phyloP scores from a whole-genome alignment of 2,113 vertebrate species.

The Equus quagga region DNA sequence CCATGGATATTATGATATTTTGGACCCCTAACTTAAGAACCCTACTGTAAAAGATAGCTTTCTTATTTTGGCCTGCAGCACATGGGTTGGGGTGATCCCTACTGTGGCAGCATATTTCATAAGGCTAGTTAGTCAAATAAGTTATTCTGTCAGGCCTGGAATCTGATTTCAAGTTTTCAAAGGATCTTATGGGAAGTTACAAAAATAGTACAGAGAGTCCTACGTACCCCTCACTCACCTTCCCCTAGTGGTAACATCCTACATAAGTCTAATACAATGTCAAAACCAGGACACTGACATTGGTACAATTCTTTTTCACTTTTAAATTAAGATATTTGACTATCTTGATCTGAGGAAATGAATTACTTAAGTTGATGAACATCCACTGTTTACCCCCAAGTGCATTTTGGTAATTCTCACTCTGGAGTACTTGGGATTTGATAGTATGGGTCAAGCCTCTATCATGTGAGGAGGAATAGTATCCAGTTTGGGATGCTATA shows the following conservation, averaged over 20 bases:
- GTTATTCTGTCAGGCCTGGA: neutral
- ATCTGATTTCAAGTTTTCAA: conserved; percentile 26
- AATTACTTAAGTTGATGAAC: neutral
- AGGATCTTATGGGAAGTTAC: neutral
- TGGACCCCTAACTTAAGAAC: neutral
- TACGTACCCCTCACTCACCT: neutral
- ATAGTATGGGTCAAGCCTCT: neutral
- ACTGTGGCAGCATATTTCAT: conserved; percentile 15
- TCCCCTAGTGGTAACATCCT: neutral
- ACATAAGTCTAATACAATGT: neutral
- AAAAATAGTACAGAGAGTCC: neutral
- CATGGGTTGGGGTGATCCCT: neutral
- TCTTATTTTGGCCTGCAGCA: neutral
- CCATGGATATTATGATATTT: neutral
- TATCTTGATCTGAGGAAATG: neutral
- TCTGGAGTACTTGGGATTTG: neutral
- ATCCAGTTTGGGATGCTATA: neutral
- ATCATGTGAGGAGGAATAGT: neutral
- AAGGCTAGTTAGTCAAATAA: neutral
- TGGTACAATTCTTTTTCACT: neutral
- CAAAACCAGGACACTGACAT: neutral
- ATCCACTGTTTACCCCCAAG: neutral
- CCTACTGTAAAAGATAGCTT: neutral
- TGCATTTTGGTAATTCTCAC: neutral
- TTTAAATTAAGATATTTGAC: neutral